A percentile compares a stretch with the other conserved stretches of the same genome.
Evolutionary conservation across 2,888 invertebrate species (phyloP).

Genomic region (Oeneis ivallda): DNA sequence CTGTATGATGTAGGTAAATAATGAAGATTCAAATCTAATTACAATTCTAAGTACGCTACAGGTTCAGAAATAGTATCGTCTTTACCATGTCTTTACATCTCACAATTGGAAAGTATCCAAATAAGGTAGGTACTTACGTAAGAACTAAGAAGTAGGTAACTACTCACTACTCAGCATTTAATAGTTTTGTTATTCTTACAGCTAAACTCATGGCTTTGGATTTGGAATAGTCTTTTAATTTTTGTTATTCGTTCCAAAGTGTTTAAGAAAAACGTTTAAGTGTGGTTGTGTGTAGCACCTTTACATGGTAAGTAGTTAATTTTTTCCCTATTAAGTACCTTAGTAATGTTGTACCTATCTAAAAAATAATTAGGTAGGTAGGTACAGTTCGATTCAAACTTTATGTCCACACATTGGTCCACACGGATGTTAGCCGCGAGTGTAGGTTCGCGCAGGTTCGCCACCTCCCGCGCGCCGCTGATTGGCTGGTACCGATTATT

Average conservation of each 20-base stretch:
- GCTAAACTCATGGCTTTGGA: not conserved
- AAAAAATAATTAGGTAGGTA: too few species aligned
- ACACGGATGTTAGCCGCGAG: too few species aligned
- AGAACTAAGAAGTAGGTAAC: not conserved
- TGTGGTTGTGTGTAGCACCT: not conserved
- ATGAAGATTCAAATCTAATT: not conserved
- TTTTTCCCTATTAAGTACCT: not conserved
- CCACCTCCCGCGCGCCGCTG: too few species aligned
- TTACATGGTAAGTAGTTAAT: not conserved
- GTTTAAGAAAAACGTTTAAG: too few species aligned
- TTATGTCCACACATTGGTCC: too few species aligned
- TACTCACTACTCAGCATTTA: too few species aligned
- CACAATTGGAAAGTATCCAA: not conserved
- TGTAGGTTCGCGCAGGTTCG: too few species aligned
- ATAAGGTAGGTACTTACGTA: not conserved
- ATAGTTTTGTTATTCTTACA: not conserved
- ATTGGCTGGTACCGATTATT: too few species aligned
- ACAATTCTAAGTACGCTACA: slow-evolving; percentile 1
- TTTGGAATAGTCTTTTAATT: too few species aligned
- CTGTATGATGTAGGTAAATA: not conserved
- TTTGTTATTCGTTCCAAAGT: too few species aligned
- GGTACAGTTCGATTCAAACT: too few species aligned
- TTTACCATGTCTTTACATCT: slow-evolving; percentile 2
- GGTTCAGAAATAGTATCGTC: slow-evolving; percentile 2
- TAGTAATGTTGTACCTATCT: too few species aligned